Conservation (phyloP, 2,113 vertebrate genomes). For the Erinaceus europaeus region DNA sequence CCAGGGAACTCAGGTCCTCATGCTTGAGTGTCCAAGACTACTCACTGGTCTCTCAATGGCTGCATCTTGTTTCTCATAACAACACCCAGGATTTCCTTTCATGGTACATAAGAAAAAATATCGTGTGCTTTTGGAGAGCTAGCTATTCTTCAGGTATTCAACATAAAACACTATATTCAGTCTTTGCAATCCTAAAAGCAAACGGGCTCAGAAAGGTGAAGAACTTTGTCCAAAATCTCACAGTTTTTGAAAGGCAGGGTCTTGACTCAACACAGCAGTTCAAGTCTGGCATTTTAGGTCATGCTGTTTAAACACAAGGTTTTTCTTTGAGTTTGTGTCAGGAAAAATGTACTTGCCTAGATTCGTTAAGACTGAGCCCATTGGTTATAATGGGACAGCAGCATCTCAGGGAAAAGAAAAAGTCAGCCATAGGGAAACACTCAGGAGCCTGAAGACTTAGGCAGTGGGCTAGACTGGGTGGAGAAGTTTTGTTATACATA, state of each 20-base stretch:
- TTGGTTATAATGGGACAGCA: not conserved
- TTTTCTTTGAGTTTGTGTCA: not conserved
- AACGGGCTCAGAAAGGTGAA: not conserved
- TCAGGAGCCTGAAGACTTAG: not conserved
- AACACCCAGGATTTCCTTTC: not conserved
- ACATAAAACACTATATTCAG: not conserved
- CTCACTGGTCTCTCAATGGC: too few relatives aligned
- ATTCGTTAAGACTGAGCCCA: slow-evolving; percentile 10
- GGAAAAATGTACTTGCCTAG: not conserved
- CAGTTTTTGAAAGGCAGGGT: not conserved
- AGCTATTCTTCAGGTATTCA: not conserved
- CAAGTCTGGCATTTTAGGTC: not conserved
- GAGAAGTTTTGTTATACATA: not conserved
- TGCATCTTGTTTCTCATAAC: too few relatives aligned
- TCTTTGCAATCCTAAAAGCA: not conserved
- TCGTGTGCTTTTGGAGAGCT: not conserved
- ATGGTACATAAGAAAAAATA: slow-evolving; percentile 11
- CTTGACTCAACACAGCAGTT: not conserved
- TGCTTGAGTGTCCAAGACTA: too few relatives aligned
- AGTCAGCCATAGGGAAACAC: not conserved
- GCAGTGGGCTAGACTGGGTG: not conserved
- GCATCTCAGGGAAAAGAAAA: not conserved
- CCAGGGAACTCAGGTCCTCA: too few relatives aligned
- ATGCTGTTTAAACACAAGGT: not conserved
- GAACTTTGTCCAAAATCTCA: not conserved